Percentiles rank a stretch among this genome's conserved stretches.
These are phyloP conservation scores for Eunapius fragilis DNA, from an alignment of 37 sponge, comb jelly and placozoan genomes.

Conservation along the genomic window DNA sequence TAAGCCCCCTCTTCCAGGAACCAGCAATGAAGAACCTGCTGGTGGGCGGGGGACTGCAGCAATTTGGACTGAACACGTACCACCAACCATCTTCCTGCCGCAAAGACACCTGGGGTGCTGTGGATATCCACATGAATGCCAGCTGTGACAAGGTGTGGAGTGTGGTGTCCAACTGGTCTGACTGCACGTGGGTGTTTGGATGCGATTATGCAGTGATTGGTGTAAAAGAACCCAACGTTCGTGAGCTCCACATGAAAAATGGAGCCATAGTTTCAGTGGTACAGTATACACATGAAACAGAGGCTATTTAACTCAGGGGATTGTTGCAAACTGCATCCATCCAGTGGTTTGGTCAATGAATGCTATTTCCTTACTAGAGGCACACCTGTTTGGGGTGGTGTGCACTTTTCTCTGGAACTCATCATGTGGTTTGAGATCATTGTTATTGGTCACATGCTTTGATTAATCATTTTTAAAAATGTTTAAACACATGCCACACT, in stretches of 20 bases:
- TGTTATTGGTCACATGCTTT: too few species aligned
- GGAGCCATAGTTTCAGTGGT: not conserved
- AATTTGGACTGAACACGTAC: not conserved
- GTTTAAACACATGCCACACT: too few species aligned
- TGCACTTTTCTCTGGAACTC: too few species aligned
- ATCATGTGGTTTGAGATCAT: too few species aligned
- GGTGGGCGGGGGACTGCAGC: not conserved
- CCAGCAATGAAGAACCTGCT: not conserved
- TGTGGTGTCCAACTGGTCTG: not conserved
- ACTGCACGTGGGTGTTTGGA: not conserved
- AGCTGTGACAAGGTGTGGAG: not conserved
- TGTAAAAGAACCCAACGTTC: not conserved
- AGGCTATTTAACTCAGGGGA: too few species aligned
- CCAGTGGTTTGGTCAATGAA: too few species aligned
- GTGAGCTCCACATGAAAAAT: not conserved
- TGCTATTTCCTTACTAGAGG: too few species aligned
- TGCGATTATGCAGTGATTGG: not conserved
- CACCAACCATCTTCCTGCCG: not conserved
- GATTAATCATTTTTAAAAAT: too few species aligned
- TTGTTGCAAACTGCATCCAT: too few species aligned
- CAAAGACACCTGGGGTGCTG: not conserved
- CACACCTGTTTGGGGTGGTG: too few species aligned
- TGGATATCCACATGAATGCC: not conserved
- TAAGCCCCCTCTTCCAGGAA: not conserved
- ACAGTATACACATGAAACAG: too few species aligned